Percentiles rank a stretch among this genome's conserved stretches.
These are phyloP conservation scores for Ornithoptera alexandrae DNA, from an alignment of 2,888 invertebrate genomes.

Conservation along the genomic window DNA sequence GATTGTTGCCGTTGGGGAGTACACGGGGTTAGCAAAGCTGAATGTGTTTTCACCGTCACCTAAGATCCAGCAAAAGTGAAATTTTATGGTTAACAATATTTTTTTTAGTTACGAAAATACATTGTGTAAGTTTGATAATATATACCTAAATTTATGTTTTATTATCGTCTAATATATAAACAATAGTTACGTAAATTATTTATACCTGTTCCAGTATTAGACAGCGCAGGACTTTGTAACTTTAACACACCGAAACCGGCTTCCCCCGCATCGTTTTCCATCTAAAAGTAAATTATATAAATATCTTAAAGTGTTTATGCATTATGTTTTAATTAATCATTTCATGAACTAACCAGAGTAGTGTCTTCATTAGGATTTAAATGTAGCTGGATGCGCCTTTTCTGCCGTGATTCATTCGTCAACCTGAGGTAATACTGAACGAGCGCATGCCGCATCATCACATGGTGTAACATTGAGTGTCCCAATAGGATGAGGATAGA, in stretches of 20 bases:
- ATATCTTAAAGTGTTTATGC: background rate
- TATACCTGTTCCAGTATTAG: conserved; percentile 43
- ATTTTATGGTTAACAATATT: background rate
- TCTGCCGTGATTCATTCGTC: conserved; percentile 86
- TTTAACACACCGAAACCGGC: conserved; percentile 87
- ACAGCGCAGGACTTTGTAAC: conserved; percentile 84
- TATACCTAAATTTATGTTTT: too few species aligned
- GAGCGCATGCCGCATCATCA: conserved; percentile 89
- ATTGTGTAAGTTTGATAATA: too few species aligned
- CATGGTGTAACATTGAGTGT: conserved; percentile 88
- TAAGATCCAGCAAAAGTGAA: background rate
- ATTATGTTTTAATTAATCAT: background rate
- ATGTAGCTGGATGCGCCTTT: conserved; percentile 87
- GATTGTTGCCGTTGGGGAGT: conserved; percentile 82
- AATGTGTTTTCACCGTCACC: conserved; percentile 63
- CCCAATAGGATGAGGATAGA: conserved; percentile 87
- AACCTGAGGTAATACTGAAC: conserved; percentile 90
- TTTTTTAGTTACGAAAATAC: background rate
- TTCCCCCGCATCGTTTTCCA: conserved; percentile 69
- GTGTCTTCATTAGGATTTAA: conserved; percentile 92
- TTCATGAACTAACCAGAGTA: conserved; percentile 82
- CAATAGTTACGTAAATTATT: background rate
- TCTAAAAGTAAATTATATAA: conserved; percentile 48
- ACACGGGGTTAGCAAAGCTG: conserved; percentile 91
- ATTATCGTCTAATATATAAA: background rate